Conservation (phyloP, 2,113 vertebrate genomes). For the Oxyruncus cristatus region DNA sequence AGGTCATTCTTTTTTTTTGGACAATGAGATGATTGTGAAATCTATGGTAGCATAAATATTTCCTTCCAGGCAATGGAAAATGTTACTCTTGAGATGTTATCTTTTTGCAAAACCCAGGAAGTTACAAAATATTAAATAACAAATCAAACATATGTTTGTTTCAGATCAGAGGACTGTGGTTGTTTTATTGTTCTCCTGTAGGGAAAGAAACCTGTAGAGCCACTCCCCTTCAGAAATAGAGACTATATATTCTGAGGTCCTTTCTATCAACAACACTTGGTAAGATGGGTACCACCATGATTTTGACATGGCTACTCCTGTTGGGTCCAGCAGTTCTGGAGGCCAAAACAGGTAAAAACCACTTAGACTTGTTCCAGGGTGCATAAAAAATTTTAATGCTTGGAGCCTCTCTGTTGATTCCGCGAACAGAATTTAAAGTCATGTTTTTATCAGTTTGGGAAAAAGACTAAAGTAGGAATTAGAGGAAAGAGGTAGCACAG, state of each 20-base stretch:
- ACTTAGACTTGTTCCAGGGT: neutral
- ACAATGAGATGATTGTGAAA: conserved; percentile 5
- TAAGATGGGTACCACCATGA: neutral
- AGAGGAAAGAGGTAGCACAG: neutral
- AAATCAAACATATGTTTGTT: conserved; percentile 23
- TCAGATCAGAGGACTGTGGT: neutral
- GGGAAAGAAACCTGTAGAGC: neutral
- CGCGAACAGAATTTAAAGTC: neutral
- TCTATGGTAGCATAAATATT: neutral
- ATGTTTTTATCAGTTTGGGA: neutral
- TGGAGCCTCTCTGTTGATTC: neutral
- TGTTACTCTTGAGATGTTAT: neutral
- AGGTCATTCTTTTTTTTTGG: neutral
- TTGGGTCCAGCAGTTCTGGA: conserved; percentile 4
- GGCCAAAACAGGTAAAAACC: conserved; percentile 34
- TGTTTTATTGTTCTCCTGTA: neutral
- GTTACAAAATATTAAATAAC: conserved; percentile 37
- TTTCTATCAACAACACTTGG: neutral
- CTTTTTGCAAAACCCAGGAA: conserved; percentile 21
- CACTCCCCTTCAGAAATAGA: conserved; percentile 32
- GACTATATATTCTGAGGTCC: conserved; percentile 14
- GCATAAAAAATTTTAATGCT: neutral
- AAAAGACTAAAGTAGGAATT: neutral
- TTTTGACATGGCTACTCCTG: conserved; percentile 8
- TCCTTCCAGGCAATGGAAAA: conserved; percentile 9